phyloP scores from a whole-genome alignment of 2,888 invertebrate genomes.

The Sthenelais limicola region DNA sequence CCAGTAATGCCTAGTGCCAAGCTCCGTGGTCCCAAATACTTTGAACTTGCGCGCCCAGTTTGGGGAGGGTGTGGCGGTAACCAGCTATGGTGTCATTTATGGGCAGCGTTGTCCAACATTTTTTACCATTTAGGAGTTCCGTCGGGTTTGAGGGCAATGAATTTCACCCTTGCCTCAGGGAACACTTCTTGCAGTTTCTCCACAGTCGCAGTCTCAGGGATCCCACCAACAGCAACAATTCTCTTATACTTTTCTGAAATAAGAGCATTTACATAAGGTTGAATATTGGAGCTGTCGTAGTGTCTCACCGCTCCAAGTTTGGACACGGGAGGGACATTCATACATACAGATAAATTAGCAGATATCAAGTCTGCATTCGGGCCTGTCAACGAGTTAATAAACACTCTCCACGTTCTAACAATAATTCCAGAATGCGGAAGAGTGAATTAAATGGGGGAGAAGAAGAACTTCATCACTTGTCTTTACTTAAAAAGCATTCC shows the following conservation, averaged over 20 bases:
- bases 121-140: constrained; percentile 39
- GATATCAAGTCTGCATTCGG: no score
- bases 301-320: constrained; percentile 9
- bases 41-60: no score
- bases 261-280: constrained; percentile 36
- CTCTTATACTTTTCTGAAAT: constrained; percentile 38
- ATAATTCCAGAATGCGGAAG: no score
- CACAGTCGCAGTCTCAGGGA: constrained; percentile 37
- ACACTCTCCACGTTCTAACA: no score
- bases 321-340: neutral
- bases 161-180: constrained; percentile 35
- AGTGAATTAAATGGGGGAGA: no score
- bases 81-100: constrained; percentile 4
- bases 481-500: no score
- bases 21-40: no score
- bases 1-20: no score
- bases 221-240: constrained; percentile 39
- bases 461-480: no score
- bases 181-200: constrained; percentile 38
- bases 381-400: no score
- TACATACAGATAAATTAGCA: constrained; percentile 21
- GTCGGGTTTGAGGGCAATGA: constrained; percentile 39
- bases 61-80: constrained; percentile 33
- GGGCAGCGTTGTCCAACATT: constrained; percentile 25
- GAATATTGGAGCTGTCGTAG: neutral